phyloP scores from a whole-genome alignment of 2,797 vertebrate genomes.

The Spinus pinus region DNA sequence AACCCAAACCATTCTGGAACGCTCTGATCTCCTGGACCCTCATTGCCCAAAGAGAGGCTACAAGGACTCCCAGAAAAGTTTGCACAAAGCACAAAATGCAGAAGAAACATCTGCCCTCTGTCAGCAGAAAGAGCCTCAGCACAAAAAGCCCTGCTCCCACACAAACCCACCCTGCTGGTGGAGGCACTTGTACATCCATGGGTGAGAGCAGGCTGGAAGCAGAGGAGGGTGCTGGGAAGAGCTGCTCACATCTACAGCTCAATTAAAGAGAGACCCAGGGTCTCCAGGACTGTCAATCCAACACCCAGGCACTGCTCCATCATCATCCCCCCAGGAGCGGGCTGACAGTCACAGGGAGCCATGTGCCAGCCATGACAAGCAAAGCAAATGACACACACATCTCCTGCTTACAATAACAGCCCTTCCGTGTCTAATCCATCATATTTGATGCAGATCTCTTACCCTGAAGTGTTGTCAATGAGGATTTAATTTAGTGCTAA shows the following conservation, averaged over 20 bases:
- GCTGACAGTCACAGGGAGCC: conserved; percentile 8
- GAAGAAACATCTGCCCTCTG: not conserved
- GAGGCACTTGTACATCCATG: rapidly evolving
- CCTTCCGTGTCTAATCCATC: conserved; percentile 74
- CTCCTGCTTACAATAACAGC: conserved; percentile 43
- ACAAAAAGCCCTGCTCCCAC: not conserved
- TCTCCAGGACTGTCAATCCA: not conserved
- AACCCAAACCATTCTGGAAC: not conserved
- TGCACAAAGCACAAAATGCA: not conserved
- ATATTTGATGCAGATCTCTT: conserved; percentile 65
- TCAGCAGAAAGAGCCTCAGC: not conserved
- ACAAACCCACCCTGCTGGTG: not conserved
- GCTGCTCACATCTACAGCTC: not conserved
- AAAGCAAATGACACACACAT: not conserved
- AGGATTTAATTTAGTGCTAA: conserved; percentile 80
- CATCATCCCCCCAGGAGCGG: not conserved
- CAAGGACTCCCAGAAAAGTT: not conserved
- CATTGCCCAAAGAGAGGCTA: rapidly evolving
- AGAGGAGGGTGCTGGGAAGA: not conserved
- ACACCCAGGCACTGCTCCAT: not conserved
- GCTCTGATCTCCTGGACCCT: not conserved
- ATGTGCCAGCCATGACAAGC: not conserved
- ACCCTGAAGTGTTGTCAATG: conserved; percentile 69
- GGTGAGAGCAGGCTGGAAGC: not conserved
- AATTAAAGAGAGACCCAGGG: not conserved